Evolutionary conservation across 2,888 invertebrate species (phyloP), one percentile per base, ranked within the genome.

Genomic region (Synanthedon vespiformis): DNA sequence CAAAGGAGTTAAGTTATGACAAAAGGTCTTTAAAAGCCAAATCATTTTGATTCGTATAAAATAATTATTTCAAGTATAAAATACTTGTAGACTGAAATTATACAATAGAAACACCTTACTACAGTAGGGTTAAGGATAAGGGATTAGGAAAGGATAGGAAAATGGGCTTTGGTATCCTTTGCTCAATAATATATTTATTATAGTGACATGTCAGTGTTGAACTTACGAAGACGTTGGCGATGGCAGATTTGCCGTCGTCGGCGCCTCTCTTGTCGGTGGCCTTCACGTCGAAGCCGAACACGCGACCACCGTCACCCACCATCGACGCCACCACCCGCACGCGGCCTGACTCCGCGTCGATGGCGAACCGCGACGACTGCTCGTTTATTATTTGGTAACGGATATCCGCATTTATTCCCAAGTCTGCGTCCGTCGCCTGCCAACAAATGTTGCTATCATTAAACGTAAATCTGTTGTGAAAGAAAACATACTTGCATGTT

Each of bases 281-380:
- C 77, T 95, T 95, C 10, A 95, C 94, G 77, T 95, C 95, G 66
- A 95, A 95, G 0, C 95, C 94, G 67, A 92, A 95, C 48, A 95
- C 93, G 58, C 91, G 89, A 0, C 94, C 94, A 14, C 92, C 92
- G 59, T 92, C 92, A 52, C 90, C 81, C 0, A 89, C 84, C 54
- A 95, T 91, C 47, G 91, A 89, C 1, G 92, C 90, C 13, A 94
- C 89, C 0, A 93, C 91, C 12, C 94, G 89, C 49, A 95, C 92
- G 60, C 92, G 92, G 3, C 95, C 95, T 1, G 91, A 90, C 1
- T 91, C 80, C 0, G 94, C 89, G 74, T 95, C 94, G 58, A 95
- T 93, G 52, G 92, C 90, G 66, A 95, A 95, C 12, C 94, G 88
- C 3, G 91, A 89, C 0, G 92, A 90, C 44, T 93, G 92, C 53